These are phyloP conservation scores for Drosophila jambulina DNA, from an alignment of 1,140 invertebrate species.

Conservation along the genomic window DNA sequence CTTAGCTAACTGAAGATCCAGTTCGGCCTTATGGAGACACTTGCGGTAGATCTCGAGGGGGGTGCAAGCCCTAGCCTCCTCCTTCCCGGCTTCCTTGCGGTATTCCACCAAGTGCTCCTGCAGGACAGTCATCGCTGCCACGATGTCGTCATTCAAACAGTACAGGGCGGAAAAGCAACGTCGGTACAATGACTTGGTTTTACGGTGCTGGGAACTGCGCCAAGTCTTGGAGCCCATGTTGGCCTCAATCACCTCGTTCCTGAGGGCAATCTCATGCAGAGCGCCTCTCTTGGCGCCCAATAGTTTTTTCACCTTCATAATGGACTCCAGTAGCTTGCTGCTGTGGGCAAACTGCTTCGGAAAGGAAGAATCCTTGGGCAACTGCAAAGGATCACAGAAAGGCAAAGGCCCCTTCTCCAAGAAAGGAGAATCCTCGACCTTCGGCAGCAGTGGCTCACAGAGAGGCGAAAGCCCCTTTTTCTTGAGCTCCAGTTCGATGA, in stretches of 20 bases:
- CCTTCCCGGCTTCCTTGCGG: neutral
- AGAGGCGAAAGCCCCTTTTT: conserved; percentile 14
- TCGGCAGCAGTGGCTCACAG: conserved; percentile 43
- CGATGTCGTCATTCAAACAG: conserved; percentile 43
- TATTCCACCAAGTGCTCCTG: conserved; percentile 31
- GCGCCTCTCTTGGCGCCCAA: conserved; percentile 29
- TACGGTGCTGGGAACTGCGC: conserved; percentile 10
- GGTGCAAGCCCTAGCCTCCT: neutral
- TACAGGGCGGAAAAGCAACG: conserved; percentile 46
- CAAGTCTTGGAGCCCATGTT: neutral
- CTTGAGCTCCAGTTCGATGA: conserved; percentile 38
- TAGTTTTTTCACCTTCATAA: conserved; percentile 40
- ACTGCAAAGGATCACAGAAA: conserved; percentile 30
- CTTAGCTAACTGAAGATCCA: conserved; percentile 36
- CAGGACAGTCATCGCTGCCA: conserved; percentile 34
- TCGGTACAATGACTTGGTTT: conserved; percentile 36
- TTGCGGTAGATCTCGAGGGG: conserved; percentile 30
- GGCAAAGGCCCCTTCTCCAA: conserved; percentile 19
- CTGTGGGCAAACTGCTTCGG: conserved; percentile 13
- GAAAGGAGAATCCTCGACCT: too few relatives aligned
- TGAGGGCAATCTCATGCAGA: conserved; percentile 32
- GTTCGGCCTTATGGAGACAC: conserved; percentile 48
- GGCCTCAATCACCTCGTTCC: conserved; percentile 36
- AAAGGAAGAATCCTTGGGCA: neutral
- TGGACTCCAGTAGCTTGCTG: conserved; percentile 26